Conservation (phyloP, 2,888 invertebrate species). For the Choreutis nemorana region DNA sequence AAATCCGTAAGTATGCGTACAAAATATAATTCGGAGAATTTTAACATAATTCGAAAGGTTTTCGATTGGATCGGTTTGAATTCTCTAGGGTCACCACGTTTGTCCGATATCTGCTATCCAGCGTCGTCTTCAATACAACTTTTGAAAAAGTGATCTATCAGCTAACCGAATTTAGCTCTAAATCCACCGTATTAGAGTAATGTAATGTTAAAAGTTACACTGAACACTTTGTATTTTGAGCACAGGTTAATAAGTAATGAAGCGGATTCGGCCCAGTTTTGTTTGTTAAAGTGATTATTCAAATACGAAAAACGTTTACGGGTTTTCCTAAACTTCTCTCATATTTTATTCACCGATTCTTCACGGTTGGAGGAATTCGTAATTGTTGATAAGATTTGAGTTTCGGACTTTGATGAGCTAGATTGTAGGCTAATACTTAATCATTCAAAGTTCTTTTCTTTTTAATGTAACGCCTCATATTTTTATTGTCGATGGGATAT, state of each 20-base stretch:
- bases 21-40: too few relatives aligned
- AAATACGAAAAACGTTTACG: constrained; percentile 63
- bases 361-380: constrained; percentile 49
- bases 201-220: too few relatives aligned
- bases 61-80: constrained; percentile 1
- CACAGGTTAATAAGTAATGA: constrained; percentile 63
- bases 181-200: too few relatives aligned
- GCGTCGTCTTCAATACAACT: too few relatives aligned
- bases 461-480: background rate
- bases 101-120: background rate
- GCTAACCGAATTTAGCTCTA: too few relatives aligned
- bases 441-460: constrained; percentile 2
- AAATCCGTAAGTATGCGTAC: too few relatives aligned
- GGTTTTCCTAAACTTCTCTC: constrained; percentile 57
- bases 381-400: constrained; percentile 44
- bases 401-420: constrained; percentile 14
- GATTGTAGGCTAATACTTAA: constrained; percentile 3
- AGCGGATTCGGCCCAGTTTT: constrained; percentile 52
- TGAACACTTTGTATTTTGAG: too few relatives aligned
- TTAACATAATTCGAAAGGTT: constrained; percentile 3
- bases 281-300: constrained; percentile 66
- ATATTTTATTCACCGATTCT: constrained; percentile 62
- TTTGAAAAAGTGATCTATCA: too few relatives aligned
- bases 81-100: background rate
- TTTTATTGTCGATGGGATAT: too few relatives aligned